Base-by-base conservation (phyloP, 1,140 invertebrate genomes). In the Cylas formicarius region DNA sequence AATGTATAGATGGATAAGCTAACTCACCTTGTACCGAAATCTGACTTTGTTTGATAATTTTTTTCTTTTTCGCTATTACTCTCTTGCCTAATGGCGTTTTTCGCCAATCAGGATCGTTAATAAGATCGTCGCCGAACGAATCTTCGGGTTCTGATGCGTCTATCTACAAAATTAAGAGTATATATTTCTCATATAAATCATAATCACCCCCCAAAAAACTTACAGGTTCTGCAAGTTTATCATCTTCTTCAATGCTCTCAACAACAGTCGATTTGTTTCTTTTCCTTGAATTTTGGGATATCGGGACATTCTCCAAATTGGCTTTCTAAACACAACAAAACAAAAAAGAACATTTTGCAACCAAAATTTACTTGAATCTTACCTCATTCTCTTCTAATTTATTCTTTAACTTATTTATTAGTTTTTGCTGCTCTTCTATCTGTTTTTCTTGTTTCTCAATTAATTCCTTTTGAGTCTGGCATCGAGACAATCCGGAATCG, bases 81-180 rank as follows among this genome's bases (percentile, higher is more conserved):
- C 63, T 58, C 38, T 57, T 65, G 51, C 59, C 75, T 3, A 78
- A 53, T 3, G 80, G 80, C 4, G 80, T 82, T 39, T 70, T 71
- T 11, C 54, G 66, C 82, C 81, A 84, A 57, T 84, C 81, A 0
- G 81, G 80, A 65, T 85, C 81, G 26, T 75, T 72, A 2, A 70
- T 62, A 0, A 53, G 18, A 50, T 74, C 62, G 41, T 78, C 74
- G 9, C 71, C 61, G n/a, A 58, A 11, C 6, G 23, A 7, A 2
- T 16, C 31, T 5, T 22, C 14, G 2, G 4, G 17, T 2, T n/a
- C n/a, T n/a, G n/a, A n/a, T n/a, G n/a, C n/a, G n/a, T n/a, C n/a
- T n/a, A n/a, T n/a, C n/a, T n/a, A n/a, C n/a, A n/a, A n/a, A n/a
- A n/a, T n/a, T n/a, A n/a, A n/a, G n/a, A n/a, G n/a, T n/a, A n/a